Percentiles rank a stretch among this genome's conserved stretches.
Evolutionary conservation across 2,888 invertebrate species (phyloP).

Genomic region (Priocnemis perturbator): DNA sequence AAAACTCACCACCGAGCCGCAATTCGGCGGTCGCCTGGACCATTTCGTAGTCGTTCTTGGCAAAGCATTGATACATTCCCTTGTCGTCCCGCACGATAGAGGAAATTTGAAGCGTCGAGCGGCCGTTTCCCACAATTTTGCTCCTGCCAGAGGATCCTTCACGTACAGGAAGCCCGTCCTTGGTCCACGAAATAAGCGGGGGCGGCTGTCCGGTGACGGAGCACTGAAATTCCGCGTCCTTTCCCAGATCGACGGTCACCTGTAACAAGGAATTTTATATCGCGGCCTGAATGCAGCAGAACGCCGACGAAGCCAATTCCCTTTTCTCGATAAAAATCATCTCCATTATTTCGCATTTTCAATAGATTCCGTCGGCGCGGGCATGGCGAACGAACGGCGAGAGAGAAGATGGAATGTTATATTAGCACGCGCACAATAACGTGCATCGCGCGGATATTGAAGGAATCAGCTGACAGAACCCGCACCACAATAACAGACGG

Average conservation of each 20-base stretch:
- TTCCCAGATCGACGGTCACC: constrained; percentile 88
- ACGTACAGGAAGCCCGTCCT: constrained; percentile 75
- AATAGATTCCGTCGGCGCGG: too few relatives aligned
- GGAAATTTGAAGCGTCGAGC: constrained; percentile 72
- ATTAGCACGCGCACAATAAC: too few relatives aligned
- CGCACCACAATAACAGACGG: too few relatives aligned
- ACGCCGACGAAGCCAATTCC: too few relatives aligned
- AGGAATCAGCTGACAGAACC: too few relatives aligned
- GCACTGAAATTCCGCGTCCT: constrained; percentile 91
- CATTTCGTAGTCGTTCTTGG: constrained; percentile 89
- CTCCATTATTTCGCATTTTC: too few relatives aligned
- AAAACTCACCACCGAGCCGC: constrained; percentile 83
- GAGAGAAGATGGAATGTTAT: too few relatives aligned
- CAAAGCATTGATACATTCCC: constrained; percentile 95
- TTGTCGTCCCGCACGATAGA: constrained; percentile 86
- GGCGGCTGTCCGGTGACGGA: constrained; percentile 89
- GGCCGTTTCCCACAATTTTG: constrained; percentile 69
- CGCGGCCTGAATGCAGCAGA: not conserved
- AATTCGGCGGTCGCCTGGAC: constrained; percentile 89
- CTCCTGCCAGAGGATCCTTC: constrained; percentile 71
- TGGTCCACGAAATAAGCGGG: constrained; percentile 75
- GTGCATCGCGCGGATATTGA: too few relatives aligned
- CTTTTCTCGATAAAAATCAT: not conserved
- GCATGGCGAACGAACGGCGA: too few relatives aligned
- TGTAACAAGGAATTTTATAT: constrained; percentile 77